phyloP scores from a whole-genome alignment of 2,888 invertebrate genomes.

The Biston betularia region DNA sequence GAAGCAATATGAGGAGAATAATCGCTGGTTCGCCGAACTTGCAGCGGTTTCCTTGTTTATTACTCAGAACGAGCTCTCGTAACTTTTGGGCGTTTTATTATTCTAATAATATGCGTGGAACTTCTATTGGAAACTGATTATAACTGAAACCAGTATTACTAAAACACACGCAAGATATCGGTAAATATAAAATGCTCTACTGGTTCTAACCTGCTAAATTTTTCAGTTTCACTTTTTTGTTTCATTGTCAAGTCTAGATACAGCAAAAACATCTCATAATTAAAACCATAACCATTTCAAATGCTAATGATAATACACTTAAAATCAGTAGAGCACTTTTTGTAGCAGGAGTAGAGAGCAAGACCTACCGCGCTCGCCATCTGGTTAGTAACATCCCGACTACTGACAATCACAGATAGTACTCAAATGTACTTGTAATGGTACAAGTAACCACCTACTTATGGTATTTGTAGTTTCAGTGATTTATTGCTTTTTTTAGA shows the following conservation, averaged over 20 bases:
- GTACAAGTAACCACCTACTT: constrained; percentile 56
- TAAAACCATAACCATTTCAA: constrained; percentile 33
- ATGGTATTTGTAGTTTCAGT: constrained; percentile 47
- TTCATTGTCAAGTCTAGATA: constrained; percentile 27
- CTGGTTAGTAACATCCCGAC: constrained; percentile 78
- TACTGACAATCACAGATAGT: constrained; percentile 78
- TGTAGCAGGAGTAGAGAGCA: constrained; percentile 51
- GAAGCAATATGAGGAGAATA: constrained; percentile 80
- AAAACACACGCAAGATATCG: neutral
- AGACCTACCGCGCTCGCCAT: constrained; percentile 78
- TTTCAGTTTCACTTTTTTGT: neutral
- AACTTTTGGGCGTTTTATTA: constrained; percentile 55
- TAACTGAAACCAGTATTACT: neutral
- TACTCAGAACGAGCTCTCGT: constrained; percentile 76
- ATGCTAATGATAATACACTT: constrained; percentile 38
- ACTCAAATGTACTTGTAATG: constrained; percentile 59
- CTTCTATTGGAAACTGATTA: constrained; percentile 15
- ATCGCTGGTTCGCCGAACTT: constrained; percentile 80
- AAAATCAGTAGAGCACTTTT: constrained; percentile 53
- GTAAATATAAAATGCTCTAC: constrained; percentile 4
- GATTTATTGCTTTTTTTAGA: constrained; percentile 50
- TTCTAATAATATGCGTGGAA: constrained; percentile 34
- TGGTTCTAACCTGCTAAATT: neutral
- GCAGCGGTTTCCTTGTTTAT: constrained; percentile 82
- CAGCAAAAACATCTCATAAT: constrained; percentile 24